These are phyloP conservation scores for Gyrodactylus bullatarudis DNA, from an alignment of 1,140 invertebrate species.

Conservation along the genomic window DNA sequence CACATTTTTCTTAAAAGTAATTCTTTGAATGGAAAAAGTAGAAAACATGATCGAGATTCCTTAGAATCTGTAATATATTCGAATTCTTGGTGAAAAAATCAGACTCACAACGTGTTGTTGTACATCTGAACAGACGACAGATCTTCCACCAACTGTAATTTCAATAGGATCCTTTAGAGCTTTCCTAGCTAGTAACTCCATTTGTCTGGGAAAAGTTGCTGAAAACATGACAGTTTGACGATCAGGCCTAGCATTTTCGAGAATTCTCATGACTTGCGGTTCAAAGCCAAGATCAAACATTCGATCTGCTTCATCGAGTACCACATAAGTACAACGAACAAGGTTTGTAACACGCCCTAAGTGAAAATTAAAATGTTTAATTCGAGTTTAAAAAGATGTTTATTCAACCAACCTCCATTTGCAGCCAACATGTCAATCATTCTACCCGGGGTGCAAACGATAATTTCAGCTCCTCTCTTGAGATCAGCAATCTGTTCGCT, in stretches of 20 bases:
- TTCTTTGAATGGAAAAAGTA: slow-evolving; percentile 4
- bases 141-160: slow-evolving; percentile 57
- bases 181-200: slow-evolving; percentile 76
- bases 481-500: slow-evolving; percentile 86
- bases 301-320: slow-evolving; percentile 85
- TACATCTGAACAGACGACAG: slow-evolving; percentile 87
- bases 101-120: slow-evolving; percentile 47
- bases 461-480: slow-evolving; percentile 82
- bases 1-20: no score
- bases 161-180: slow-evolving; percentile 78
- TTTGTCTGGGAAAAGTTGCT: slow-evolving; percentile 86
- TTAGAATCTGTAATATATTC: no score
- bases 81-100: neutral
- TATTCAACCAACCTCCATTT: slow-evolving; percentile 48
- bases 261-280: slow-evolving; percentile 78
- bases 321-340: slow-evolving; percentile 65
- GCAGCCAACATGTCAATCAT: slow-evolving; percentile 99
- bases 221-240: slow-evolving; percentile 91
- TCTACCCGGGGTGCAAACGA: slow-evolving; percentile 86
- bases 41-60: no score
- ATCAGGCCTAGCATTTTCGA: slow-evolving; percentile 82
- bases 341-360: slow-evolving; percentile 61
- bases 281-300: slow-evolving; percentile 99
- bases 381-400: slow-evolving; percentile 11
- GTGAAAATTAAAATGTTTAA: slow-evolving; percentile 14